Conservation (phyloP, 2,113 vertebrate genomes). For the Gadus macrocephalus region DNA sequence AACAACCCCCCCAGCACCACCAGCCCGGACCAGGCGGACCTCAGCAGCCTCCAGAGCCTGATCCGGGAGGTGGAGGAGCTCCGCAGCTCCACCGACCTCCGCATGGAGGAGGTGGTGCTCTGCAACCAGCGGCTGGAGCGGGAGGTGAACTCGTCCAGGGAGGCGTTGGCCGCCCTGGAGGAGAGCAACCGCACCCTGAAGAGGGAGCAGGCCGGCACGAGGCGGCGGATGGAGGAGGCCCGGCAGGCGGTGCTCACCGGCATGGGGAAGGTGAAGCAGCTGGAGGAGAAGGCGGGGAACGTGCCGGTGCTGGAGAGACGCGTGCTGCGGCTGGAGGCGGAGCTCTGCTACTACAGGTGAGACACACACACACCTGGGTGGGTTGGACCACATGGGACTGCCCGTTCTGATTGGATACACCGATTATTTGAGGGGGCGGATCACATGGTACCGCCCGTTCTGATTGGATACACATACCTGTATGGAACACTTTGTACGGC, state of each 20-base stretch:
- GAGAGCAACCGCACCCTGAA: slow-evolving; percentile 78
- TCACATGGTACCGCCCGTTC: too few relatives aligned
- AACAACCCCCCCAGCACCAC: slow-evolving; percentile 31
- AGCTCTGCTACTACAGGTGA: slow-evolving; percentile 84
- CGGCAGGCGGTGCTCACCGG: slow-evolving; percentile 76
- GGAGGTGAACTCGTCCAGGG: slow-evolving; percentile 77
- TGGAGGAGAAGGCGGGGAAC: slow-evolving; percentile 79
- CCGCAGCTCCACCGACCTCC: slow-evolving; percentile 70
- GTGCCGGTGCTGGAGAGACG: slow-evolving; percentile 77
- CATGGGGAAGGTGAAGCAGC: slow-evolving; percentile 85
- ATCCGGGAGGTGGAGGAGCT: slow-evolving; percentile 77
- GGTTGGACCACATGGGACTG: too few relatives aligned
- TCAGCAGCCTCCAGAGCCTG: slow-evolving; percentile 71
- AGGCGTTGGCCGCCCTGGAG: slow-evolving; percentile 71
- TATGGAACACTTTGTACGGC: too few relatives aligned
- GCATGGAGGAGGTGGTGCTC: slow-evolving; percentile 75
- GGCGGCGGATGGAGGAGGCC: slow-evolving; percentile 85
- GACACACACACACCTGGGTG: not conserved
- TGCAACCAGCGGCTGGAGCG: slow-evolving; percentile 78
- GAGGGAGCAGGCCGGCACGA: slow-evolving; percentile 81
- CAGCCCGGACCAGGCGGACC: slow-evolving; percentile 3
- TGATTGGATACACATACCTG: too few relatives aligned
- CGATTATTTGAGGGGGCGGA: not conserved
- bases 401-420: too few relatives aligned
- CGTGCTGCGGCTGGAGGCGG: slow-evolving; percentile 78